Percentiles rank a stretch among this genome's conserved stretches.
These are phyloP conservation scores for Mythimna vitellina DNA, from an alignment of 2,888 invertebrate genomes.

Conservation along the genomic window DNA sequence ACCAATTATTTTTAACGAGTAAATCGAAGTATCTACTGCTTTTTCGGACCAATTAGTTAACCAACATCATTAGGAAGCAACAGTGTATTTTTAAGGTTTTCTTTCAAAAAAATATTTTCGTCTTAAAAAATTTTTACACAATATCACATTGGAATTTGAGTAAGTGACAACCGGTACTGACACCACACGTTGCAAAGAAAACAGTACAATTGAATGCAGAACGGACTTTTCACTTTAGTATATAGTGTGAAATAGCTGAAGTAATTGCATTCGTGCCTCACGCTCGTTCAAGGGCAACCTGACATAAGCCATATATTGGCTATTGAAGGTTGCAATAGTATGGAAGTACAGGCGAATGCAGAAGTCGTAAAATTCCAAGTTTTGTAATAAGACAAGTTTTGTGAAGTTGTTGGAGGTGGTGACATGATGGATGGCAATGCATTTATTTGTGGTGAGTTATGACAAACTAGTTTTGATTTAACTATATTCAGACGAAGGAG, in stretches of 20 bases:
- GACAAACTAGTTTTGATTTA: background rate
- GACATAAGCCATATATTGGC: conserved; percentile 56
- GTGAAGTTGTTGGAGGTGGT: background rate
- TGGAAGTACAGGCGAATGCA: conserved; percentile 43
- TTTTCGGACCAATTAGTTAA: conserved; percentile 8
- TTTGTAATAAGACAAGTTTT: conserved; percentile 4
- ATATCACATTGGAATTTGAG: background rate
- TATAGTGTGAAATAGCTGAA: conserved; percentile 75
- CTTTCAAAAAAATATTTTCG: background rate
- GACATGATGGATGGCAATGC: conserved; percentile 1
- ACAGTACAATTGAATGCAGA: conserved; percentile 50
- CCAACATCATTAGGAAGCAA: background rate
- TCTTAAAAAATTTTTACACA: too few species aligned
- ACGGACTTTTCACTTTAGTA: conserved; percentile 64
- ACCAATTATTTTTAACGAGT: conserved; percentile 18
- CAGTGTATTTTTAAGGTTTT: too few species aligned
- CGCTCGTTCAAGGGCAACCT: conserved; percentile 60
- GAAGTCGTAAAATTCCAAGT: conserved; percentile 32
- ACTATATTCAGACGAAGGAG: background rate
- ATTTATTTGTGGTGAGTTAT: conserved; percentile 6
- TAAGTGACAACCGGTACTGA: conserved; percentile 16
- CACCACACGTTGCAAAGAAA: conserved; percentile 46
- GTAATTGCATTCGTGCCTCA: conserved; percentile 82
- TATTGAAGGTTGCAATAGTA: conserved; percentile 57
- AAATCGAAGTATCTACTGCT: background rate